A percentile compares a stretch with the other conserved stretches of the same genome.
These are phyloP conservation scores for Gastrophysa polygoni DNA, from an alignment of 2,888 invertebrate genomes.

Conservation along the genomic window DNA sequence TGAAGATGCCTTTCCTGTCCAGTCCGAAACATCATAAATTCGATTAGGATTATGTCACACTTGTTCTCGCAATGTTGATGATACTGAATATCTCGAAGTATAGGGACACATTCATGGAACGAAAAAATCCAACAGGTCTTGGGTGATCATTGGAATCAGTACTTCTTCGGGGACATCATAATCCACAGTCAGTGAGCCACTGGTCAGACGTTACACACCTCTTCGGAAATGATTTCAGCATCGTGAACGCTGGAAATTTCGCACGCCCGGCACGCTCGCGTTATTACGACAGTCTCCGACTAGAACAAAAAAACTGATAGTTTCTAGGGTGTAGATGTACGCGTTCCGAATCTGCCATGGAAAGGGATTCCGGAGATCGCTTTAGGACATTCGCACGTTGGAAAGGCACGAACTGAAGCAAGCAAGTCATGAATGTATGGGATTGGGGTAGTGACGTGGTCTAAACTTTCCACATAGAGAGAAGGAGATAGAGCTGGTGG, in stretches of 20 bases:
- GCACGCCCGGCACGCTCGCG: constrained; percentile 43
- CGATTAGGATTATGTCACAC: too few species aligned
- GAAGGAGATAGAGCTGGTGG: too few species aligned
- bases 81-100: too few species aligned
- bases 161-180: too few species aligned
- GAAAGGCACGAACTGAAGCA: constrained; percentile 13
- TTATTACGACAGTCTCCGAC: constrained; percentile 41
- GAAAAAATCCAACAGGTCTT: too few species aligned
- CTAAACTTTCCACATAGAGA: too few species aligned
- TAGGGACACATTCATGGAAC: too few species aligned
- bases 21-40: too few species aligned
- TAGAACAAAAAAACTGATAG: constrained; percentile 41
- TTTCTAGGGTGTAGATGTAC: constrained; percentile 36
- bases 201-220: constrained; percentile 16
- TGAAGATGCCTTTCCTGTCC: too few species aligned
- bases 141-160: too few species aligned
- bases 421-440: background rate
- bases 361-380: constrained; percentile 28
- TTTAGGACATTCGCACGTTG: constrained; percentile 13
- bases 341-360: constrained; percentile 36
- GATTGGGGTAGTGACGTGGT: too few species aligned
- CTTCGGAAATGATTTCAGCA: constrained; percentile 36
- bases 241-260: constrained; percentile 33
- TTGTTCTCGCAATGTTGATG: too few species aligned
- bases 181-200: constrained; percentile 7